A percentile compares a stretch with the other conserved stretches of the same genome.
phyloP scores from a whole-genome alignment of 1,140 invertebrate genomes.

The Eciton burchellii region DNA sequence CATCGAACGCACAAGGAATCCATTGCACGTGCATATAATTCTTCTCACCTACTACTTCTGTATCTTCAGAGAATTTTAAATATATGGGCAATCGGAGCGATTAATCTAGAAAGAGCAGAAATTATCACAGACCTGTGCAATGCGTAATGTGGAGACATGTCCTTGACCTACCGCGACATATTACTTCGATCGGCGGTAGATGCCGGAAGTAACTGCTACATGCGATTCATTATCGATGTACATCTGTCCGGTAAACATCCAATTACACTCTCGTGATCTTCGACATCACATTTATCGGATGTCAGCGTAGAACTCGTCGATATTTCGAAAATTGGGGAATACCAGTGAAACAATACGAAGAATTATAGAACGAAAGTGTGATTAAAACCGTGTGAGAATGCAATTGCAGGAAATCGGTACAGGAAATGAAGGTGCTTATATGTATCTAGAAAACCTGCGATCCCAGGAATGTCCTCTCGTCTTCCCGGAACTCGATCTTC shows the following conservation, averaged over 20 bases:
- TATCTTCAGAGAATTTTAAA: neutral
- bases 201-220: slow-evolving; percentile 47
- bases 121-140: slow-evolving; percentile 26
- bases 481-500: neutral
- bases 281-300: neutral
- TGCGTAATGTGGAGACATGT: slow-evolving; percentile 59
- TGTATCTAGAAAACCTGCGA: neutral
- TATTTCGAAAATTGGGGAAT: neutral
- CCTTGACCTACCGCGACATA: slow-evolving; percentile 69
- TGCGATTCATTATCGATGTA: slow-evolving; percentile 43
- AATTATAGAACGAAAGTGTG: slow-evolving; percentile 8
- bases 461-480: neutral
- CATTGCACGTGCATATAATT: too few relatives aligned
- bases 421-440: neutral
- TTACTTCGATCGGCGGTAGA: slow-evolving; percentile 64
- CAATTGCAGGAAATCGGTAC: neutral
- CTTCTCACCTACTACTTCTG: neutral
- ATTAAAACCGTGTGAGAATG: neutral
- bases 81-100: slow-evolving; percentile 13
- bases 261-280: slow-evolving; percentile 10
- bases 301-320: neutral
- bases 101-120: slow-evolving; percentile 37
- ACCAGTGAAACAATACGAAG: neutral
- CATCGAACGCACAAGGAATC: neutral
- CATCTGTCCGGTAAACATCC: neutral